phyloP scores from a whole-genome alignment of 2,888 invertebrate genomes.

The Leucania comma region DNA sequence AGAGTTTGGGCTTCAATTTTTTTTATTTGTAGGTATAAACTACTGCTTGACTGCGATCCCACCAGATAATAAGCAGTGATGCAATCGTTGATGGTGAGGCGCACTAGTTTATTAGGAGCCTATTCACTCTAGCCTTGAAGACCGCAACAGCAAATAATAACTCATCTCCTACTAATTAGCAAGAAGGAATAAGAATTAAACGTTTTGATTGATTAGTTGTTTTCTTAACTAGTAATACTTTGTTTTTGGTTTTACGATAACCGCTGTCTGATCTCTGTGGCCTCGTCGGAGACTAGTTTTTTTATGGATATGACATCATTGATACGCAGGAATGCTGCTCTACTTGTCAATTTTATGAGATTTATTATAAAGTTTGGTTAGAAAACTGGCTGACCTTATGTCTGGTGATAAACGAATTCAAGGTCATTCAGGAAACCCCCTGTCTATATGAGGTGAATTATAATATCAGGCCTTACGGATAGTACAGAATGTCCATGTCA shows the following conservation, averaged over 20 bases:
- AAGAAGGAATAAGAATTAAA: neutral
- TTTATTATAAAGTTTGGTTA: constrained; percentile 8
- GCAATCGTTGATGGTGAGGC: too few relatives aligned
- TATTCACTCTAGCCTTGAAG: too few relatives aligned
- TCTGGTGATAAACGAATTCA: neutral
- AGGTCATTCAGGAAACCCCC: neutral
- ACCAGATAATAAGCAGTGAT: too few relatives aligned
- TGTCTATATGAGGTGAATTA: neutral
- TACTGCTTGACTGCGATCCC: too few relatives aligned
- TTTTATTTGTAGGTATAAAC: too few relatives aligned
- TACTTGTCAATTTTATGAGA: constrained; percentile 26
- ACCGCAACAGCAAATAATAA: neutral
- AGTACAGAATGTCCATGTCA: too few relatives aligned
- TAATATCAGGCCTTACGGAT: too few relatives aligned
- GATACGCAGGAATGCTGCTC: constrained; percentile 24
- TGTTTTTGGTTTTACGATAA: constrained; percentile 8
- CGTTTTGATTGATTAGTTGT: constrained; percentile 1
- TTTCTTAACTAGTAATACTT: neutral
- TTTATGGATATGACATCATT: constrained; percentile 31
- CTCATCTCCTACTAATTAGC: neutral
- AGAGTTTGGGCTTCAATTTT: neutral
- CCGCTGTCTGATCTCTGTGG: constrained; percentile 13
- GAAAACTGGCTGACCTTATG: neutral
- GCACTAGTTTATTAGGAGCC: too few relatives aligned
- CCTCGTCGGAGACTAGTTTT: constrained; percentile 20